A percentile compares a stretch with the other conserved stretches of the same genome.
Conservation (phyloP, 2,797 vertebrate species). For the Coregonus suidteri region DNA sequence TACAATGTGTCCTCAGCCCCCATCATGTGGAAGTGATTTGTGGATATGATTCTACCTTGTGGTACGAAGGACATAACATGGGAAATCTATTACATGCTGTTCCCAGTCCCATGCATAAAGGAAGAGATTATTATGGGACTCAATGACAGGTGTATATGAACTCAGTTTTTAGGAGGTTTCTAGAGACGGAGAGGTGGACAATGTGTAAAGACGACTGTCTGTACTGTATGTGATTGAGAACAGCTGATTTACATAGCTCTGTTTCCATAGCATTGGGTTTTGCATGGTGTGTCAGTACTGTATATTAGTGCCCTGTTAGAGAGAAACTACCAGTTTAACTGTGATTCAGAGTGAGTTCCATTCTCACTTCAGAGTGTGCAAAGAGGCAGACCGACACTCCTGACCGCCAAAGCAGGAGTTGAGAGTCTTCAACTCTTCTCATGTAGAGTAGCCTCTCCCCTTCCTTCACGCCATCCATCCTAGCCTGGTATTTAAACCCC, state of each 20-base stretch:
- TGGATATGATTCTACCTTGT: conserved; percentile 37
- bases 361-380: too few relatives aligned
- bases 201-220: too few relatives aligned
- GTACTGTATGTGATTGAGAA: too few relatives aligned
- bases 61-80: conserved; percentile 34
- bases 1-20: conserved; percentile 40
- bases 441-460: background rate
- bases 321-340: too few relatives aligned
- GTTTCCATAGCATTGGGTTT: too few relatives aligned
- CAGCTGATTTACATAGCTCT: too few relatives aligned
- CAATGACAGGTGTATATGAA: conserved; percentile 7
- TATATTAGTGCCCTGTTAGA: background rate
- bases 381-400: too few relatives aligned
- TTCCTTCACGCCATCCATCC: background rate
- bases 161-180: background rate
- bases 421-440: too few relatives aligned
- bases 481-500: background rate
- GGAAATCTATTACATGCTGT: conserved; percentile 35
- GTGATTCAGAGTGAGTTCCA: too few relatives aligned
- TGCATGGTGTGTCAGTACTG: too few relatives aligned
- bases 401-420: too few relatives aligned
- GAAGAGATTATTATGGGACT: background rate
- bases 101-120: background rate
- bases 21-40: conserved; percentile 62
- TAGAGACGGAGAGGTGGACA: too few relatives aligned